A percentile compares a stretch with the other conserved stretches of the same genome.
Conservation (phyloP, 2,888 invertebrate genomes). For the Seira musarum region DNA sequence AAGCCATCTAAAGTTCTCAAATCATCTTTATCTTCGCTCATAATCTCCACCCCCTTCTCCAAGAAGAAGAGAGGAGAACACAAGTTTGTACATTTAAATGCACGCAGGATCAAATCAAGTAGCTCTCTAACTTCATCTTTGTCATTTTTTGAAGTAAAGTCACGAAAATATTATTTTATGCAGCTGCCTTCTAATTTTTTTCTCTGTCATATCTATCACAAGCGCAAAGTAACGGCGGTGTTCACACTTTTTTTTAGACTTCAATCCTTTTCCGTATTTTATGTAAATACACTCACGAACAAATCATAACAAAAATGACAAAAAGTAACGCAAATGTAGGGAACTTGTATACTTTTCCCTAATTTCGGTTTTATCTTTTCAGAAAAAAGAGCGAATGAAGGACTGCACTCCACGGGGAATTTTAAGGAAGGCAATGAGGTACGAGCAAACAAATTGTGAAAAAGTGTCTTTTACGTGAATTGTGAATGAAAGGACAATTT, state of each 20-base stretch:
- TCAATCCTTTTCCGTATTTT: slow-evolving; percentile 6
- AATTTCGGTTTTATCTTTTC: too few species aligned
- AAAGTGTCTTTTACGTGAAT: too few species aligned
- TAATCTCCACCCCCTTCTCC: too few species aligned
- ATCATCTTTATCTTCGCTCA: too few species aligned
- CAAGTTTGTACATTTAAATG: too few species aligned
- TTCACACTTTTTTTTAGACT: slow-evolving; percentile 3
- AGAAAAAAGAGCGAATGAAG: too few species aligned
- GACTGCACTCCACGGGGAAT: slow-evolving; percentile 12
- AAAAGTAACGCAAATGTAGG: neutral
- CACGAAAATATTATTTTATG: slow-evolving; percentile 44
- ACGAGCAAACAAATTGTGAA: neutral
- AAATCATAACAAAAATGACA: slow-evolving; percentile 37
- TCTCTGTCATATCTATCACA: slow-evolving; percentile 1
- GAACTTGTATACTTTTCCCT: slow-evolving; percentile 1
- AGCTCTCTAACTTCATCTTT: neutral
- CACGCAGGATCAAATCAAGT: too few species aligned
- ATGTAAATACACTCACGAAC: slow-evolving; percentile 2
- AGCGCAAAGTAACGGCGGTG: too few species aligned
- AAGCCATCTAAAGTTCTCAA: slow-evolving; percentile 16
- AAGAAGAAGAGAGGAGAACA: too few species aligned
- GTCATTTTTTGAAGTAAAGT: slow-evolving; percentile 7
- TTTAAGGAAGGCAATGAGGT: neutral
- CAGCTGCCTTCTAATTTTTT: slow-evolving; percentile 50
- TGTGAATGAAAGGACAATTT: slow-evolving; percentile 13